Conservation (phyloP, 2,797 vertebrate species). For the Buphagus erythrorhynchus region DNA sequence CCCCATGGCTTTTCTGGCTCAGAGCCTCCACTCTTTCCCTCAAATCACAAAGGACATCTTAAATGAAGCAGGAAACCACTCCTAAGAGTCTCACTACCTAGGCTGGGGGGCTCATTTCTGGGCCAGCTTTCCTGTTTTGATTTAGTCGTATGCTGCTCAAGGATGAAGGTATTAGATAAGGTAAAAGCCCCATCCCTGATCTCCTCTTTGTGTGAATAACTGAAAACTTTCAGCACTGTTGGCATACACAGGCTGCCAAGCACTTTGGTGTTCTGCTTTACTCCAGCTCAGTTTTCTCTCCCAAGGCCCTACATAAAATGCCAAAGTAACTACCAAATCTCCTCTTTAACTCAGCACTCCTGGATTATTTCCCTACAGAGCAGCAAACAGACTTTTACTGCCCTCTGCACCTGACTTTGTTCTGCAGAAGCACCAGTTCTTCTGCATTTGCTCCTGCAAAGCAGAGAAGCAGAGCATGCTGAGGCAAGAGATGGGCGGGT, state of each 20-base stretch:
- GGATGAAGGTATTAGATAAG: not conserved
- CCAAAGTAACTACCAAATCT: not conserved
- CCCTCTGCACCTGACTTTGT: not conserved
- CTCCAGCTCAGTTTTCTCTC: not conserved
- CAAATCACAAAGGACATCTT: constrained; percentile 55
- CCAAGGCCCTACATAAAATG: not conserved
- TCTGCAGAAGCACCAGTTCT: not conserved
- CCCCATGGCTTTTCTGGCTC: constrained; percentile 17
- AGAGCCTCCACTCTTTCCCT: not conserved
- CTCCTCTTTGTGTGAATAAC: not conserved
- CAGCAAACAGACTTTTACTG: not conserved
- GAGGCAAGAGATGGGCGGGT: accelerated
- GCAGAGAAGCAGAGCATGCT: not conserved
- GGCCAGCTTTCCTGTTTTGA: not conserved
- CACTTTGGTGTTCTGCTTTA: not conserved
- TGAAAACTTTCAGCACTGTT: not conserved
- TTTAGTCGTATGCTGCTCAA: not conserved
- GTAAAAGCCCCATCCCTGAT: not conserved
- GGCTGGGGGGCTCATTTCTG: not conserved
- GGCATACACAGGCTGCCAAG: not conserved
- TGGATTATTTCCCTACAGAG: not conserved
- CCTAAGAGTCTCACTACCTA: not conserved
- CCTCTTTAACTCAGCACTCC: not conserved
- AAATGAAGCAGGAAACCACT: not conserved
- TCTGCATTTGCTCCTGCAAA: not conserved